Conservation (phyloP, 1,140 invertebrate species). For the Euglossa dilemma region DNA sequence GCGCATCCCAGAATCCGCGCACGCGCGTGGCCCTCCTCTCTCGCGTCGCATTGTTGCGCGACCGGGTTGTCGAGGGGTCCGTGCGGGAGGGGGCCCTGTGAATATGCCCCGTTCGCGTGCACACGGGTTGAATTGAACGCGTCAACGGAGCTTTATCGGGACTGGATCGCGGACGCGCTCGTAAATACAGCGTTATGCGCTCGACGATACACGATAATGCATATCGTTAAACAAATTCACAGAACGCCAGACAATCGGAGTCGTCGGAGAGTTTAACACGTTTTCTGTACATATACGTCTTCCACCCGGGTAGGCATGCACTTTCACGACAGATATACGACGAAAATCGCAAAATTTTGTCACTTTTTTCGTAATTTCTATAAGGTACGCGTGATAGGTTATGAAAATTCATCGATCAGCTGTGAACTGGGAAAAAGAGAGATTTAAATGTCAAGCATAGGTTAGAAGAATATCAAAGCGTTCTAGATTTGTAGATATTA, state of each 20-base stretch:
- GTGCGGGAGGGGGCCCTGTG: not conserved
- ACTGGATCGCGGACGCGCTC: constrained; percentile 11
- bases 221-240: constrained; percentile 50
- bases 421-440: too few relatives aligned
- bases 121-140: constrained; percentile 40
- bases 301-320: too few relatives aligned
- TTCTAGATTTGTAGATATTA: too few relatives aligned
- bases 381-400: too few relatives aligned
- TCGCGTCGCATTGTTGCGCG: constrained; percentile 23
- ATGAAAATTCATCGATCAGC: too few relatives aligned
- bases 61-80: not conserved
- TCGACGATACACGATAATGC: constrained; percentile 34
- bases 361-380: too few relatives aligned
- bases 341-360: too few relatives aligned
- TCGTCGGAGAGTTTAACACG: too few relatives aligned
- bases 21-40: constrained; percentile 1
- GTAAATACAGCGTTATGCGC: constrained; percentile 29
- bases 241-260: constrained; percentile 12
- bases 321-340: too few relatives aligned
- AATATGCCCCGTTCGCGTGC: constrained; percentile 18
- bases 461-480: too few relatives aligned
- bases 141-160: constrained; percentile 41
- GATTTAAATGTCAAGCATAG: too few relatives aligned
- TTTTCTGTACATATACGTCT: too few relatives aligned
- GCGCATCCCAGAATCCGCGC: constrained; percentile 21